Evolutionary conservation across 2,113 vertebrate species (phyloP), one percentile per base, ranked within the genome.

Genomic region (Otis tarda): DNA sequence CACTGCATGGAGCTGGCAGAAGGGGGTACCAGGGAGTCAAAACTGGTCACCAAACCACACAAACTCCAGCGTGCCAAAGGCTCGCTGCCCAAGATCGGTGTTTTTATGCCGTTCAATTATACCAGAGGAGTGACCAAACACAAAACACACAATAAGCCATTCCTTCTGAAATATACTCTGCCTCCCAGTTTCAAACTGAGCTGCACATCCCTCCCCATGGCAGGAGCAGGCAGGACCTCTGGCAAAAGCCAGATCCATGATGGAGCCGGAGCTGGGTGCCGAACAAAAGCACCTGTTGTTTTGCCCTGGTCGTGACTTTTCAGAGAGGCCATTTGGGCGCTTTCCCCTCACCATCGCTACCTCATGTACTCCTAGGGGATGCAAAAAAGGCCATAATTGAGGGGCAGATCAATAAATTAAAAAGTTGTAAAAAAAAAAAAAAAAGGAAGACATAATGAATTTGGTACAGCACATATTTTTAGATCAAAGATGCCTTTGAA

Each of bases 401-500:
- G 90, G 85, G 85, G 94, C 79, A 96, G 97, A 98, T 97, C 97
- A 98, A 98, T 97, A 98, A 98, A 98, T 98, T 97, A 47, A 95
- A 96, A 97, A 95, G 93, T 97, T 96, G 88, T 97, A 47, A 83
- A 97, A 96, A 92, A 77, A 52, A 35, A 30, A 55, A 71, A 80
- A 70, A 77, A 41, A 56, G 56, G 59, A 92, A 95, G 97, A 97
- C 97, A 98, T 98, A 98, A 98, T 98, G 97, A 98, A 98, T 98
- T 98, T 97, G 98, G 98, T 98, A 98, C 98, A 98, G 97, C 98
- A 98, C 98, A 98, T 98, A 98, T 98, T 98, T 98, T 97, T 98
- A 98, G 97, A 98, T 98, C 98, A 98, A 98, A 98, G 97, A 96
- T 98, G 97, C 95, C 97, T 98, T 98, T 98, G 98, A 98, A 98